These are phyloP conservation scores for Scleropages formosus DNA, from an alignment of 2,797 vertebrate genomes.

Conservation along the genomic window DNA sequence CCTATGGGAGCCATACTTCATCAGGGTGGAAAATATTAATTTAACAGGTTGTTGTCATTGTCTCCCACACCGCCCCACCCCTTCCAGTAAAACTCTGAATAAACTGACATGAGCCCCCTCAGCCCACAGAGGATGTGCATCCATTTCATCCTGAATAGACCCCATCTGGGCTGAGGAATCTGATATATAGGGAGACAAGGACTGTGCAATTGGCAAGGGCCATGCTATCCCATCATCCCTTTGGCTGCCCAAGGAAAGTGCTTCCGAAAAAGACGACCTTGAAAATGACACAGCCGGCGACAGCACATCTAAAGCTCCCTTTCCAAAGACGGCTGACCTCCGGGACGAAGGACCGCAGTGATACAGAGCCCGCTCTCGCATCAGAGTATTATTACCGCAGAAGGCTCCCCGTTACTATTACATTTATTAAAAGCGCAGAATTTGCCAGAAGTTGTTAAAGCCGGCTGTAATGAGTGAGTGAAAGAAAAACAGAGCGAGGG, in stretches of 20 bases:
- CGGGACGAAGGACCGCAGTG: not conserved
- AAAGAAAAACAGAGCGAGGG: not conserved
- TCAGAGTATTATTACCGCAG: not conserved
- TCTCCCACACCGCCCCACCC: constrained; percentile 28
- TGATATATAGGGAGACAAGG: constrained; percentile 55
- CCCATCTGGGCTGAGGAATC: constrained; percentile 56
- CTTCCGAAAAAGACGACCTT: constrained; percentile 55
- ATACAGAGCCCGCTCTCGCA: not conserved
- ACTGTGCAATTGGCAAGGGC: constrained; percentile 43
- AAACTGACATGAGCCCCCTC: constrained; percentile 50
- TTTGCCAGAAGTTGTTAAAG: not conserved
- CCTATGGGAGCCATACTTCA: constrained; percentile 43
- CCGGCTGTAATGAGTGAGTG: not conserved
- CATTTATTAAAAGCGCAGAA: not conserved
- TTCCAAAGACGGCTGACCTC: not conserved
- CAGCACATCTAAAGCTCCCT: constrained; percentile 6
- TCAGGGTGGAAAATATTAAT: constrained; percentile 37
- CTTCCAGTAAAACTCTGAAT: constrained; percentile 41
- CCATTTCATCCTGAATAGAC: constrained; percentile 56
- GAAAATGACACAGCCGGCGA: constrained; percentile 48
- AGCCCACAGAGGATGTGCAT: constrained; percentile 42
- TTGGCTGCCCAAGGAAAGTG: constrained; percentile 49
- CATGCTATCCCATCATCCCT: constrained; percentile 48
- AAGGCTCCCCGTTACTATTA: not conserved
- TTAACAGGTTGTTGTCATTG: constrained; percentile 4